Percentiles rank a stretch among this genome's conserved stretches.
Evolutionary conservation across 2,888 invertebrate genomes (phyloP).

Genomic region (Abrostola tripartita): DNA sequence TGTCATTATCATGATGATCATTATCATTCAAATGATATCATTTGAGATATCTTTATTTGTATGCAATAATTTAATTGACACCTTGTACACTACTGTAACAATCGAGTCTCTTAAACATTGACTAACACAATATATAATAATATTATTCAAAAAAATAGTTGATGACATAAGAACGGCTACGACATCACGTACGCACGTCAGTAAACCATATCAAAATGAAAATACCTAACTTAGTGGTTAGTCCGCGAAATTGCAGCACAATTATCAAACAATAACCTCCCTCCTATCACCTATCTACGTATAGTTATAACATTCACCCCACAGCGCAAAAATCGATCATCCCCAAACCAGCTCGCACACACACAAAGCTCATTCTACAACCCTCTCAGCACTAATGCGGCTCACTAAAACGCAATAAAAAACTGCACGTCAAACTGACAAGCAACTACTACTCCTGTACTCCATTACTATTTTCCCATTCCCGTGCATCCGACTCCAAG

Average conservation of each 20-base stretch:
- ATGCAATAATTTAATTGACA: too few species aligned
- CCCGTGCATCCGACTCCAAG: slow-evolving; percentile 54
- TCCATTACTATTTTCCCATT: slow-evolving; percentile 60
- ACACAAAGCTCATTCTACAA: slow-evolving; percentile 29
- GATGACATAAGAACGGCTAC: too few species aligned
- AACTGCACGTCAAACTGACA: slow-evolving; percentile 50
- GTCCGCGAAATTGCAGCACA: not conserved
- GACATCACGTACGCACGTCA: too few species aligned
- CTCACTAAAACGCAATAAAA: slow-evolving; percentile 45
- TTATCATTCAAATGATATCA: too few species aligned
- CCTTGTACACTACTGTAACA: too few species aligned
- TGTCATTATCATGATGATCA: too few species aligned
- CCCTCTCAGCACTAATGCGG: slow-evolving; percentile 24
- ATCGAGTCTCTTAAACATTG: too few species aligned
- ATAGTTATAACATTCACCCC: not conserved
- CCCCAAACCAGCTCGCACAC: slow-evolving; percentile 3
- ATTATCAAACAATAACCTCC: not conserved
- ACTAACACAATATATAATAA: too few species aligned
- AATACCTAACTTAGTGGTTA: not conserved
- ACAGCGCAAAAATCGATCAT: slow-evolving; percentile 3
- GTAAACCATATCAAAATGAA: not conserved
- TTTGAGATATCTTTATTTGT: too few species aligned
- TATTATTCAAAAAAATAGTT: too few species aligned
- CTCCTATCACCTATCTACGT: not conserved
- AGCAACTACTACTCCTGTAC: slow-evolving; percentile 61